Conservation (phyloP, 1,140 invertebrate species). For the Zaprionus kolodkinae region DNA sequence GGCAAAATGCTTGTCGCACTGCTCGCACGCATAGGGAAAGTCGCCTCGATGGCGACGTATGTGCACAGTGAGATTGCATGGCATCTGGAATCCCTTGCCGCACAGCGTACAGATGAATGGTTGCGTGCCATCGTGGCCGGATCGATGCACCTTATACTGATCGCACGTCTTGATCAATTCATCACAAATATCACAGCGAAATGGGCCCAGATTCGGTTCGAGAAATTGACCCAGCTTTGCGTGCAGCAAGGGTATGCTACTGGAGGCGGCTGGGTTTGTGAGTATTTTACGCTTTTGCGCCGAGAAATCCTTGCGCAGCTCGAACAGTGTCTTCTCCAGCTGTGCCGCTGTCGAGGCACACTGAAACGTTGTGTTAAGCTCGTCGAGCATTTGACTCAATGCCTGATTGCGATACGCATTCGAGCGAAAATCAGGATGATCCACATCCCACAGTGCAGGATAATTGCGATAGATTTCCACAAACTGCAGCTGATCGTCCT, state of each 20-base stretch:
- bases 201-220: slow-evolving; percentile 71
- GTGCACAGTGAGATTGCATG: slow-evolving; percentile 76
- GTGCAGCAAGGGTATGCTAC: slow-evolving; percentile 62
- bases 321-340: slow-evolving; percentile 73
- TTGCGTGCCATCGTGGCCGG: slow-evolving; percentile 69
- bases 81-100: slow-evolving; percentile 80
- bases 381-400: slow-evolving; percentile 69
- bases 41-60: slow-evolving; percentile 70
- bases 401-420: slow-evolving; percentile 75
- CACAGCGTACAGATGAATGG: slow-evolving; percentile 78
- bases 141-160: slow-evolving; percentile 76
- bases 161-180: slow-evolving; percentile 76
- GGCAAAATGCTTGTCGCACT: slow-evolving; percentile 75
- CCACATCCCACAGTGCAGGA: slow-evolving; percentile 72
- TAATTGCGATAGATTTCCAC: slow-evolving; percentile 78
- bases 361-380: slow-evolving; percentile 63
- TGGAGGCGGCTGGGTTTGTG: slow-evolving; percentile 29
- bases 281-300: slow-evolving; percentile 68
- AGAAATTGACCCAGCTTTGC: slow-evolving; percentile 68
- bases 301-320: slow-evolving; percentile 72
- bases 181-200: slow-evolving; percentile 68
- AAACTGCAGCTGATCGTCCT: slow-evolving; percentile 70
- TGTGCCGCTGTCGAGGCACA: slow-evolving; percentile 43
- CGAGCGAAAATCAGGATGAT: slow-evolving; percentile 77
- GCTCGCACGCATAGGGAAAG: slow-evolving; percentile 75